These are phyloP conservation scores for Tenthredo distinguenda DNA, from an alignment of 2,888 invertebrate species.

Conservation along the genomic window DNA sequence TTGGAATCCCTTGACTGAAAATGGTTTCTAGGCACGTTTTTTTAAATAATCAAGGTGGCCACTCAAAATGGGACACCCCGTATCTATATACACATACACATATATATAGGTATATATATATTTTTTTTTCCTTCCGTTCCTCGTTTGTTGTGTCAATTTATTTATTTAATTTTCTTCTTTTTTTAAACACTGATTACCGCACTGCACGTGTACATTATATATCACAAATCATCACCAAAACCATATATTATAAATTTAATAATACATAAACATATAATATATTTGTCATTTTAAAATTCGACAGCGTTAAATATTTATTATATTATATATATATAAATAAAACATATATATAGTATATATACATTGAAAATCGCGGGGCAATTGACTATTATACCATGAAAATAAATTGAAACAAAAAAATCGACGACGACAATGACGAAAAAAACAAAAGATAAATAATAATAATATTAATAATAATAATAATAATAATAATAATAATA, in stretches of 20 bases:
- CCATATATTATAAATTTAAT: background rate
- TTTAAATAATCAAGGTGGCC: background rate
- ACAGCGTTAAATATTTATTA: no score
- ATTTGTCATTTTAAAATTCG: no score
- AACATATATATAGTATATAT: no score
- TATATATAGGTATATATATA: no score
- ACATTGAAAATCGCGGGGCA: background rate
- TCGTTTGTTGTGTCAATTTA: background rate
- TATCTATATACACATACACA: no score
- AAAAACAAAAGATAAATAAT: background rate
- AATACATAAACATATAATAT: no score
- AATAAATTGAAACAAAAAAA: background rate
- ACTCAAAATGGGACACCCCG: no score
- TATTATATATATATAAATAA: no score
- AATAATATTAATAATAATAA: background rate
- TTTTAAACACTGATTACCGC: background rate
- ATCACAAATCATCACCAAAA: constrained; percentile 1
- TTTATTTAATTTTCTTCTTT: background rate
- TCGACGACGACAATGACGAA: background rate
- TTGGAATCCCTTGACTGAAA: no score
- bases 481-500: background rate
- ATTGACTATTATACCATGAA: background rate
- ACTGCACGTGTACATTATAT: constrained; percentile 10
- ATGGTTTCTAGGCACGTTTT: background rate
- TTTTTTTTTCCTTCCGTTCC: background rate